A percentile compares a stretch with the other conserved stretches of the same genome.
Conservation (phyloP, 2,113 vertebrate genomes). For the Onychostruthus taczanowskii region DNA sequence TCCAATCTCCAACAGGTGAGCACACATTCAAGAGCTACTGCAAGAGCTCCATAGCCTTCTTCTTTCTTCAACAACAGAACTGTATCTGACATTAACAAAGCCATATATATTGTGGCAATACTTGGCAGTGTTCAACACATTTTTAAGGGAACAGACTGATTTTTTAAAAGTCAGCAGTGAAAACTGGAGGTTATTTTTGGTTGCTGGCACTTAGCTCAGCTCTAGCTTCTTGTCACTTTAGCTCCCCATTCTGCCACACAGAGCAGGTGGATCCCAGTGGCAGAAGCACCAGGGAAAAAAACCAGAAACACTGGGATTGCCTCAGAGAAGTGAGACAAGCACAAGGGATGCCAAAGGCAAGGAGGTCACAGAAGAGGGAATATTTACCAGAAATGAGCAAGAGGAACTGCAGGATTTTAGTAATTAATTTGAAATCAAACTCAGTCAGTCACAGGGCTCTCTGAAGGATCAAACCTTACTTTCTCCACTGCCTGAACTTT, state of each 20-base stretch:
- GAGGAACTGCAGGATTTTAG: not conserved
- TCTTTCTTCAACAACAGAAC: not conserved
- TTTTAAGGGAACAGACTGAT: not conserved
- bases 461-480: not conserved
- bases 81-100: not conserved
- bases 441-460: not conserved
- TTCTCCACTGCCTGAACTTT: not conserved
- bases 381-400: not conserved
- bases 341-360: not conserved
- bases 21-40: not conserved
- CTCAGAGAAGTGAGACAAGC: not conserved
- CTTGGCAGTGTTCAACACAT: not conserved
- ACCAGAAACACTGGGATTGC: not conserved
- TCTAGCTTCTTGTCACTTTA: not conserved
- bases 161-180: constrained; percentile 2
- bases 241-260: not conserved
- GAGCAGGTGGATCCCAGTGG: not conserved
- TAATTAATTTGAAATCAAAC: not conserved
- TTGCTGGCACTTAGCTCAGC: not conserved
- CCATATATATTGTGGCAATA: not conserved
- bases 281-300: not conserved
- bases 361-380: not conserved
- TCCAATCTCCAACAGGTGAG: not conserved
- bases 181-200: constrained; percentile 17
- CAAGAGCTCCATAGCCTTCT: not conserved